Conservation (phyloP, 2,888 invertebrate genomes). For the Notodromas monacha region DNA sequence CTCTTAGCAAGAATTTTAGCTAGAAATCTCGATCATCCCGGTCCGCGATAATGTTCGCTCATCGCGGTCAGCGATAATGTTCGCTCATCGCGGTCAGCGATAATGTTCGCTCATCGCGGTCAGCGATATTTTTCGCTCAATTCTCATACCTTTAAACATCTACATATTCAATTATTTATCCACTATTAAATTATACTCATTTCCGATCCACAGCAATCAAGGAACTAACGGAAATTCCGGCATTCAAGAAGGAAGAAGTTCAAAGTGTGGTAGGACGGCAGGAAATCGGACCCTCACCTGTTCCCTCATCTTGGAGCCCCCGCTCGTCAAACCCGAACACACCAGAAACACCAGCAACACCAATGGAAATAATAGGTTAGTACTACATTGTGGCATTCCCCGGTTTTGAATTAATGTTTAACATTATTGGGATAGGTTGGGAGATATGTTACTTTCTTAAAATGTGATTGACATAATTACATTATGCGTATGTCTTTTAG, state of each 20-base stretch:
- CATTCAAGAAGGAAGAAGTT: conserved; percentile 4
- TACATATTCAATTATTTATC: conserved; percentile 4
- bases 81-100: conserved; percentile 4
- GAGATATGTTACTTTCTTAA: conserved; percentile 4
- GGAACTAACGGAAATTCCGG: conserved; percentile 4
- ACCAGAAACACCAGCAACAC: conserved; percentile 4
- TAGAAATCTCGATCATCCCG: conserved; percentile 4
- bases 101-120: conserved; percentile 4
- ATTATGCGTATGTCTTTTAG: conserved; percentile 4
- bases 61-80: conserved; percentile 4
- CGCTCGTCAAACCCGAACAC: conserved; percentile 4
- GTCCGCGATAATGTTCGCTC: conserved; percentile 4
- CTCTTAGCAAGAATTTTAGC: conserved; percentile 1
- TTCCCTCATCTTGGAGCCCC: conserved; percentile 4
- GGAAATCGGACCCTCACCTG: conserved; percentile 4
- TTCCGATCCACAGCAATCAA: conserved; percentile 4
- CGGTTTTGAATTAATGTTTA: conserved; percentile 4
- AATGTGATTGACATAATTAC: conserved; percentile 4
- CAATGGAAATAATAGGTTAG: conserved; percentile 4
- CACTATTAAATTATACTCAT: conserved; percentile 2
- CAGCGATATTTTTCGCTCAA: conserved; percentile 4
- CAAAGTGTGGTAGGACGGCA: conserved; percentile 4
- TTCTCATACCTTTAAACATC: conserved; percentile 4
- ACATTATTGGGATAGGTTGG: conserved; percentile 4
- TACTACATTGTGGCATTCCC: conserved; percentile 4